Evolutionary conservation across 2,797 vertebrate species (phyloP).

Genomic region (Lagodon rhomboides): DNA sequence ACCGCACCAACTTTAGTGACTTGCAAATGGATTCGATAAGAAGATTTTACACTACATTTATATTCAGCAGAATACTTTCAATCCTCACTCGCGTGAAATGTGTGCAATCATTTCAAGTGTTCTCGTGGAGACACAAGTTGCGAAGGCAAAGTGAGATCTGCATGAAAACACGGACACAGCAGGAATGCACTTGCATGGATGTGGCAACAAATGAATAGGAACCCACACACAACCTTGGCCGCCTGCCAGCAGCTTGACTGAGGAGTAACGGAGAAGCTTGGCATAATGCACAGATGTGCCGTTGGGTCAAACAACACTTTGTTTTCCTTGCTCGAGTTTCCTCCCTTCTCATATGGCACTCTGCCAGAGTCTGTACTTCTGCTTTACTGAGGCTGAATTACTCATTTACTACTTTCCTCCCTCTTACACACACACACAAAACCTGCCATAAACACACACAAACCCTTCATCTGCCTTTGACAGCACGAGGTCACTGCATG

Average conservation of each 20-base stretch:
- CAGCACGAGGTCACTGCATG: constrained; percentile 69
- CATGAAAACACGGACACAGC: constrained; percentile 34
- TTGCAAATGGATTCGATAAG: not conserved
- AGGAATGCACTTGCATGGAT: constrained; percentile 51
- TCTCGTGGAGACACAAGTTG: constrained; percentile 18
- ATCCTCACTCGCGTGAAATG: not conserved
- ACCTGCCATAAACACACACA: constrained; percentile 52
- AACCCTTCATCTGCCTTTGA: constrained; percentile 56
- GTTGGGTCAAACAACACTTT: constrained; percentile 76
- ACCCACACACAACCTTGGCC: constrained; percentile 62
- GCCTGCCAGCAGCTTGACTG: constrained; percentile 58
- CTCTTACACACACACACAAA: constrained; percentile 35
- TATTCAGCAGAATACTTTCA: not conserved
- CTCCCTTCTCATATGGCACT: constrained; percentile 55
- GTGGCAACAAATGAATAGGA: constrained; percentile 57
- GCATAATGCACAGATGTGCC: constrained; percentile 75
- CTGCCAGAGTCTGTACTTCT: constrained; percentile 61
- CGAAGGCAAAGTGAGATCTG: constrained; percentile 31
- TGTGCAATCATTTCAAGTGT: not conserved
- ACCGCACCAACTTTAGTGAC: not conserved
- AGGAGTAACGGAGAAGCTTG: constrained; percentile 59
- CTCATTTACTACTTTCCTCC: constrained; percentile 61
- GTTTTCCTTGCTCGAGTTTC: constrained; percentile 65
- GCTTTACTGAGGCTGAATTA: constrained; percentile 60
- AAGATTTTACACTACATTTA: not conserved